Evolutionary conservation across 2,113 vertebrate species (phyloP).

Genomic region (Oophaga pumilio): DNA sequence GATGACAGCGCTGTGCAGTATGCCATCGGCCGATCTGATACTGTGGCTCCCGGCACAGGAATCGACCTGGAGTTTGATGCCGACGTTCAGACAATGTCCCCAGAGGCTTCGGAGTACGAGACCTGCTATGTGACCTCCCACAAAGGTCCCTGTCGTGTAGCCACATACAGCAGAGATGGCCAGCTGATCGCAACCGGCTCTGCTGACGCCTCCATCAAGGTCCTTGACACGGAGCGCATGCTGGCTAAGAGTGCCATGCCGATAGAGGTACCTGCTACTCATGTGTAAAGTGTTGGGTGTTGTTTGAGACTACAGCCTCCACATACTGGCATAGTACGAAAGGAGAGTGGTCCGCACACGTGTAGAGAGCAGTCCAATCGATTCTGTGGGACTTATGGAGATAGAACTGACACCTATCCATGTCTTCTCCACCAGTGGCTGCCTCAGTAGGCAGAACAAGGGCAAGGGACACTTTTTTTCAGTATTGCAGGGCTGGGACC

Average conservation of each 20-base stretch:
- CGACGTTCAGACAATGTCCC: conserved; percentile 97
- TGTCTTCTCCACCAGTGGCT: too few species aligned
- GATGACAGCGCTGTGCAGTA: conserved; percentile 95
- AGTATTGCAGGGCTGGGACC: too few species aligned
- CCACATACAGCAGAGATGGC: conserved; percentile 93
- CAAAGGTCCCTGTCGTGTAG: conserved; percentile 93
- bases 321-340: too few species aligned
- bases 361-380: too few species aligned
- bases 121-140: conserved; percentile 98
- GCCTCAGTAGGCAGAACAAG: too few species aligned
- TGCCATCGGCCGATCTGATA: conserved; percentile 95
- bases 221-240: conserved; percentile 97
- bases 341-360: too few species aligned
- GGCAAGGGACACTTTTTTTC: too few species aligned
- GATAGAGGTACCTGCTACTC: conserved; percentile 81
- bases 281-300: too few species aligned
- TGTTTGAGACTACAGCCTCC: too few species aligned
- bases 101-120: conserved; percentile 95
- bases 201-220: conserved; percentile 96
- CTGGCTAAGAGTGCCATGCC: conserved; percentile 98
- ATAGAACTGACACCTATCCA: too few species aligned
- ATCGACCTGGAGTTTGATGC: conserved; percentile 97
- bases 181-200: conserved; percentile 96
- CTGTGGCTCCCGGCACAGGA: conserved; percentile 91
- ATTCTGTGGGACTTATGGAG: too few species aligned